Evolutionary conservation across 2,113 vertebrate genomes (phyloP).

Genomic region (Sceloporus undulatus): DNA sequence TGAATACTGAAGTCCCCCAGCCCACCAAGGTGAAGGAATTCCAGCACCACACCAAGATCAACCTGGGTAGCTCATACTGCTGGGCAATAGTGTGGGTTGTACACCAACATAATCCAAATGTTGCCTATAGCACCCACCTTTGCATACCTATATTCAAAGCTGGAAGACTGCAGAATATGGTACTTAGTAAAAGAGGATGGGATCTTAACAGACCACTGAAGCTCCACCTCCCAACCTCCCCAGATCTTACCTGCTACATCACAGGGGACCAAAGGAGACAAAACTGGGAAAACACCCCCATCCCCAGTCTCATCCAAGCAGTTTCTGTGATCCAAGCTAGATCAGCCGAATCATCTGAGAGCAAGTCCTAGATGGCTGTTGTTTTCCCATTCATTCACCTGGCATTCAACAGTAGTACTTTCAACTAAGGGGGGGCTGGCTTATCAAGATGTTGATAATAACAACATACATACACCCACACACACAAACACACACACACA

Average conservation of each 20-base stretch:
- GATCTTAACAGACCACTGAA: not conserved
- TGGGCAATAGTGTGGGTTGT: too few relatives aligned
- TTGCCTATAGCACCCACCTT: too few relatives aligned
- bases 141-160: not conserved
- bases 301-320: not conserved
- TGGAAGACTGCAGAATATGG: not conserved
- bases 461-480: slow-evolving; percentile 18
- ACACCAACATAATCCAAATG: too few relatives aligned
- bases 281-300: not conserved
- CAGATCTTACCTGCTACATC: not conserved
- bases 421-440: not conserved
- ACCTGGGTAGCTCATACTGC: too few relatives aligned
- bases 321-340: not conserved
- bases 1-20: too few relatives aligned
- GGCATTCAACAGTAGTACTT: not conserved
- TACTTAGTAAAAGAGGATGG: too few relatives aligned
- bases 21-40: too few relatives aligned
- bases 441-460: slow-evolving; percentile 21
- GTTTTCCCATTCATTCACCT: not conserved
- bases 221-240: not conserved
- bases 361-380: not conserved
- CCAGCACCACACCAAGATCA: too few relatives aligned
- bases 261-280: not conserved
- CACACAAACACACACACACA: too few relatives aligned
- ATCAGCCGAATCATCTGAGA: not conserved